These are phyloP conservation scores for Potamilus streckersoni DNA, from an alignment of 1,140 invertebrate species.

Conservation along the genomic window DNA sequence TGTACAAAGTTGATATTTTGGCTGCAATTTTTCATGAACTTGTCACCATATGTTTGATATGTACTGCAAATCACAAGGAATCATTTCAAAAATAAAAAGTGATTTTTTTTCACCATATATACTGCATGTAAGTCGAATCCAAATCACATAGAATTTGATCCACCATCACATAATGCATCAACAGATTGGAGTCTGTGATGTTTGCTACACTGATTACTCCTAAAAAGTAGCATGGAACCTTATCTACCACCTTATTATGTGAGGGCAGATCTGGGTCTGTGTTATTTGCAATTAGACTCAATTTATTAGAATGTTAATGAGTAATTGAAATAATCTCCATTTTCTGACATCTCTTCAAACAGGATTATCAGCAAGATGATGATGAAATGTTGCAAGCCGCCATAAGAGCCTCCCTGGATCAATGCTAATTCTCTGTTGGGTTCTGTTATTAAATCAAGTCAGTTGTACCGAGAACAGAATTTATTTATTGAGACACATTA, in stretches of 20 bases:
- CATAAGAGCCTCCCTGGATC: slow-evolving; percentile 50
- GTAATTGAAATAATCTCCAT: not conserved
- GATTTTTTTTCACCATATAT: not conserved
- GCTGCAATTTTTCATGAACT: no score
- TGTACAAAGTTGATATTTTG: no score
- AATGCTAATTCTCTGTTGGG: not conserved
- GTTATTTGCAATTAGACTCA: not conserved
- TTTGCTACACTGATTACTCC: not conserved
- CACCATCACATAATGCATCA: not conserved
- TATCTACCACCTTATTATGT: not conserved
- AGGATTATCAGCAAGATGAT: slow-evolving; percentile 63
- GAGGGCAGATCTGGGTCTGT: not conserved
- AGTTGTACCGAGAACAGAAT: no score
- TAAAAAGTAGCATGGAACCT: no score
- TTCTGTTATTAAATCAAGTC: no score
- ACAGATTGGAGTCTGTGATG: not conserved
- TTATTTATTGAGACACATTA: no score
- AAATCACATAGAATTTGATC: no score
- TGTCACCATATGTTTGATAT: no score
- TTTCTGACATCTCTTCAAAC: slow-evolving; percentile 8
- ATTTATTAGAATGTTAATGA: not conserved
- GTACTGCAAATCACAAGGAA: no score
- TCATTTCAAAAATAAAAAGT: no score
- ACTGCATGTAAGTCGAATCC: not conserved
- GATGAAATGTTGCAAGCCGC: slow-evolving; percentile 58